phyloP scores from a whole-genome alignment of 2,888 invertebrate genomes.

The Ischnus inquisitorius region DNA sequence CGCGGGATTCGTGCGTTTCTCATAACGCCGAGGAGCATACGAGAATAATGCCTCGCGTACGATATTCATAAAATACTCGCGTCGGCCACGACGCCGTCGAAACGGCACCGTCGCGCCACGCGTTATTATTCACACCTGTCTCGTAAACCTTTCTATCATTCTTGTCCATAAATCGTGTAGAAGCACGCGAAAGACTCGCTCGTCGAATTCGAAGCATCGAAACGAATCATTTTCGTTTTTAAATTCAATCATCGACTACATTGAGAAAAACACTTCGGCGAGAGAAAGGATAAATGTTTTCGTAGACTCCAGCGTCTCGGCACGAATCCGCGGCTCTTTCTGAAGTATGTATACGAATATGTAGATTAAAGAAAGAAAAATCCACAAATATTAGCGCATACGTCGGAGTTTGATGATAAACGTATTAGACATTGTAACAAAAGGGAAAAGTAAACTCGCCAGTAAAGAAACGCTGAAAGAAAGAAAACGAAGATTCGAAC shows the following conservation, averaged over 20 bases:
- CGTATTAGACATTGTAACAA: slow-evolving; percentile 7
- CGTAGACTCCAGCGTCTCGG: slow-evolving; percentile 38
- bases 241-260: background rate
- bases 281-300: background rate
- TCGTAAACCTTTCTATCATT: slow-evolving; percentile 13
- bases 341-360: slow-evolving; percentile 70
- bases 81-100: background rate
- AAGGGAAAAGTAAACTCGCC: slow-evolving; percentile 14
- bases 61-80: slow-evolving; percentile 26
- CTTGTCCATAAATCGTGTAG: background rate
- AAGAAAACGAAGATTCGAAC: background rate
- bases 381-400: slow-evolving; percentile 42
- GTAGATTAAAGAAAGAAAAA: slow-evolving; percentile 68
- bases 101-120: slow-evolving; percentile 13
- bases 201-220: background rate
- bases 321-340: slow-evolving; percentile 55
- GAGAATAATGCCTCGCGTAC: slow-evolving; percentile 25
- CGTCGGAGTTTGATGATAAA: slow-evolving; percentile 47
- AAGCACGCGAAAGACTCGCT: slow-evolving; percentile 11
- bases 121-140: slow-evolving; percentile 27
- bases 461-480: slow-evolving; percentile 1
- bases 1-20: slow-evolving; percentile 38
- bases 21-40: slow-evolving; percentile 19
- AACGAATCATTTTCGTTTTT: background rate
- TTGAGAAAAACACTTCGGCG: background rate